Base-by-base conservation (phyloP, 2,113 vertebrate species). In the Bufo gargarizans region DNA sequence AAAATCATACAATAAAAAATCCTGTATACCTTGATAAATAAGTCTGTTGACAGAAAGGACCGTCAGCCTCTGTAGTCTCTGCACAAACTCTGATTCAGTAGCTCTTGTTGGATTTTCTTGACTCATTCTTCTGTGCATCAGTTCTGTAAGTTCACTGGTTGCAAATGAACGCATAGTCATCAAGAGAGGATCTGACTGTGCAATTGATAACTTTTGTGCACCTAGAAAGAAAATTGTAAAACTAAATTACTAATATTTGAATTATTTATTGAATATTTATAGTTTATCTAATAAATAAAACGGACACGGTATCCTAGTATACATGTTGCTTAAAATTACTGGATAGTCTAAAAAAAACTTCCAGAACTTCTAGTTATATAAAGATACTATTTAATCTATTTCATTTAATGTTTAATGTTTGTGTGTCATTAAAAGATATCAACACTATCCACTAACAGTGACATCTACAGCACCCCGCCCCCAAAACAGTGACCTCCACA, bases 91-190 rank as follows among this genome's bases (percentile, higher is more conserved):
- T 0, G 96, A 90, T 89, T 99, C 98, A 2, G 95, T 96, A 45
- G 97, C 97, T 86, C 96, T 95, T 76, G 96, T 91, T 0, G 97
- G 96, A 92, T 95, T 97, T 92, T 99, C 98, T 91, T 98, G 97
- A 92, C 97, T 99, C 97, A 99, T 97, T 89, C 97, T 95, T 61
- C 96, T 93, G 83, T 99, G 97, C 96, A 99, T 97, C 97, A 99
- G 97, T 90, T 96, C 93, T 59, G 95, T 94, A 56, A 99, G 97
- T 88, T 99, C 98, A 47, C 99, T 97, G 14, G 95, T 98, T 80
- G 98, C 98, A 84, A 99, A 95, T 0, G 96, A 97, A 12, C 97
- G 97, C 97, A 99, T 99, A 90, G 95, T 95, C 93, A 95, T 94
- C 91, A 99, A 92, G 83, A 99, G 93, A 22, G 96, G 96, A 91